Evolutionary conservation across 1,140 invertebrate species (phyloP).

Genomic region (Drosophila prosaltans): DNA sequence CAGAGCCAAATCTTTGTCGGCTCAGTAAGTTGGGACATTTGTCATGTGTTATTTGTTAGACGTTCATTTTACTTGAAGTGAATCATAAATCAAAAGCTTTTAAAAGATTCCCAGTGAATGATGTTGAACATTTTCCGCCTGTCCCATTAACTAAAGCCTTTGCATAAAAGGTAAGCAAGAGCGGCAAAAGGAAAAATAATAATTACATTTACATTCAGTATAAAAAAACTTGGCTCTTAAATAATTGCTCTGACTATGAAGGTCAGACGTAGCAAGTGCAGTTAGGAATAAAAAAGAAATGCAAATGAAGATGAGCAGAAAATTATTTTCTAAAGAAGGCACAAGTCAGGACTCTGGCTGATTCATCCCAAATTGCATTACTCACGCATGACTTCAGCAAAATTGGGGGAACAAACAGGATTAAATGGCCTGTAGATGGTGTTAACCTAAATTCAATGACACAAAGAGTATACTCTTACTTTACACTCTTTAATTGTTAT

Average conservation of each 20-base stretch:
- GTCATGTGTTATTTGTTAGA: conserved; percentile 21
- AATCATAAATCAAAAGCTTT: conserved; percentile 46
- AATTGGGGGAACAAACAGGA: conserved; percentile 9
- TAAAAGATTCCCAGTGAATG: conserved; percentile 30
- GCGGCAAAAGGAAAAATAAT: conserved; percentile 3
- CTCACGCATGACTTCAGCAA: conserved; percentile 59
- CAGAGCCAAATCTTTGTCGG: conserved; percentile 26
- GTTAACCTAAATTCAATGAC: not conserved
- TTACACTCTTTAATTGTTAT: not conserved
- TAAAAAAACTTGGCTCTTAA: not conserved
- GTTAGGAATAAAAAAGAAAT: conserved; percentile 26
- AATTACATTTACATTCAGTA: conserved; percentile 38
- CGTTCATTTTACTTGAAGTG: not conserved
- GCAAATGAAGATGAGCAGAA: conserved; percentile 43
- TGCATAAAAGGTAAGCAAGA: not conserved
- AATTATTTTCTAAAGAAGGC: conserved; percentile 19
- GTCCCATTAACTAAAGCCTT: conserved; percentile 11
- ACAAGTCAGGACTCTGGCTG: conserved; percentile 43
- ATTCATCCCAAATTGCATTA: conserved; percentile 67
- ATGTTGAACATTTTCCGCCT: conserved; percentile 10
- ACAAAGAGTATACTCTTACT: not conserved
- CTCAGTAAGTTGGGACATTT: conserved; percentile 26
- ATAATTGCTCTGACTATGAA: conserved; percentile 3
- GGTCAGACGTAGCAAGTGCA: conserved; percentile 17
- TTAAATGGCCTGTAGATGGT: not conserved